Evolutionary conservation across 92 coral and sea anemone genomes (phyloP).

Genomic region (Siderastrea siderea): DNA sequence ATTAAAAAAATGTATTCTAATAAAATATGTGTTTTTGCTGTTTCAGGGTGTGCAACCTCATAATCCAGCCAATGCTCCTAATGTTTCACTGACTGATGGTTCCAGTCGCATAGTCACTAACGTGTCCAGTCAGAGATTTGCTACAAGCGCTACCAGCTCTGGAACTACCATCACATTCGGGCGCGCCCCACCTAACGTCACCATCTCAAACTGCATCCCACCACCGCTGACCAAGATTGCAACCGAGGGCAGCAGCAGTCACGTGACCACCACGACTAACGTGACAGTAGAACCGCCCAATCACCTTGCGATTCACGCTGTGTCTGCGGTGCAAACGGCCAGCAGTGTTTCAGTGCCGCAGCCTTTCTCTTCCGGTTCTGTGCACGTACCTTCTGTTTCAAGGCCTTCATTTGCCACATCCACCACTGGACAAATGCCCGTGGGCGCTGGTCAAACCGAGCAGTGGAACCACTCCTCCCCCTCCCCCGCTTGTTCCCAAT

Average conservation of each 20-base stretch:
- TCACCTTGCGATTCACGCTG: slow-evolving; percentile 45
- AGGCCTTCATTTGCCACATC: slow-evolving; percentile 30
- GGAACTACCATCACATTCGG: slow-evolving; percentile 93
- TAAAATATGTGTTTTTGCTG: neutral
- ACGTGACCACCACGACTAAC: slow-evolving; percentile 38
- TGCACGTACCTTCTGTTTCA: slow-evolving; percentile 26
- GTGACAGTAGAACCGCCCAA: slow-evolving; percentile 31
- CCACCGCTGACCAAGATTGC: slow-evolving; percentile 75
- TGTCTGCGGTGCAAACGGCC: slow-evolving; percentile 46
- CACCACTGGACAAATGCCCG: slow-evolving; percentile 37
- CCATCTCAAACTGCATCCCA: slow-evolving; percentile 72
- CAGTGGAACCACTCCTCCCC: slow-evolving; percentile 47
- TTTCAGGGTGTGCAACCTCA: slow-evolving; percentile 75
- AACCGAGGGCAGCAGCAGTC: slow-evolving; percentile 45
- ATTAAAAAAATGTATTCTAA: neutral
- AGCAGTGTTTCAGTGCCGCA: slow-evolving; percentile 41
- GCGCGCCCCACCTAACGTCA: slow-evolving; percentile 84
- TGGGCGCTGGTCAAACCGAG: slow-evolving; percentile 45
- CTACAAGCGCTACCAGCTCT: slow-evolving; percentile 80
- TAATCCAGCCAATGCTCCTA: slow-evolving; percentile 40
- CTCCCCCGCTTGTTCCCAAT: slow-evolving; percentile 55
- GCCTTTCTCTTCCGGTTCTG: slow-evolving; percentile 42
- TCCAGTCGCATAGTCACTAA: slow-evolving; percentile 87
- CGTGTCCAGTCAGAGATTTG: slow-evolving; percentile 85
- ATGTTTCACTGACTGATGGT: slow-evolving; percentile 39